Evolutionary conservation across 2,888 invertebrate genomes (phyloP), one percentile per base, ranked within the genome.

Genomic region (Parasteatoda lunata): DNA sequence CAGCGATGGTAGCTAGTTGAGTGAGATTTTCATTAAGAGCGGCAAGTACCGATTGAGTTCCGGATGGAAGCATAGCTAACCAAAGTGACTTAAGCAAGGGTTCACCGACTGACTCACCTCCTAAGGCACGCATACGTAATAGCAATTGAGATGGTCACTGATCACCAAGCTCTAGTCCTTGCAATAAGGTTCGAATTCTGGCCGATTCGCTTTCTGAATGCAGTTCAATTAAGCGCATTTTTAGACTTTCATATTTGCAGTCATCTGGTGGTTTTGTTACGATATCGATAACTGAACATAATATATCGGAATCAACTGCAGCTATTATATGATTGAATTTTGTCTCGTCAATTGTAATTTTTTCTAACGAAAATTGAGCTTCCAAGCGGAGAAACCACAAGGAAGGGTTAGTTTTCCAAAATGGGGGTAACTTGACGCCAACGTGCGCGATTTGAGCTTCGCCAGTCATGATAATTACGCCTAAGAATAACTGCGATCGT

Each of bases 251-350:
- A 30, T 78, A 72, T 4, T 9, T 13, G 4, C 11, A 15, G 4
- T 72, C 52, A 51, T 13, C 11, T 30, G 65, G 11, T 6, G n/a
- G n/a, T n/a, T n/a, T n/a, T n/a, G n/a, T n/a, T n/a, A n/a, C n/a
- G n/a, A n/a, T n/a, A n/a, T n/a, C 78, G 47, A 52, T 47, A 8
- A 78, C 78, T 8, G 69, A 78, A 11, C 13, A 15, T 6, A 78
- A 51, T 47, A 78, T 78, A 8, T 69, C 78, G 5, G 70, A 30
- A 30, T 69, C 78, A 45, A 78, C 70, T 51, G 78, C 69, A 8
- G 69, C 47, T 13, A 70, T 51, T n/a, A 70, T 54, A 49, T 70
- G 45, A 49, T 78, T 78, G 11, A 70, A 78, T 78, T 69, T 70
- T 45, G 70, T 70, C 6, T 7, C 9, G 51, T 78, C 70, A 30